Evolutionary conservation across 1,140 invertebrate genomes (phyloP).

Genomic region (Dendroctonus valens): DNA sequence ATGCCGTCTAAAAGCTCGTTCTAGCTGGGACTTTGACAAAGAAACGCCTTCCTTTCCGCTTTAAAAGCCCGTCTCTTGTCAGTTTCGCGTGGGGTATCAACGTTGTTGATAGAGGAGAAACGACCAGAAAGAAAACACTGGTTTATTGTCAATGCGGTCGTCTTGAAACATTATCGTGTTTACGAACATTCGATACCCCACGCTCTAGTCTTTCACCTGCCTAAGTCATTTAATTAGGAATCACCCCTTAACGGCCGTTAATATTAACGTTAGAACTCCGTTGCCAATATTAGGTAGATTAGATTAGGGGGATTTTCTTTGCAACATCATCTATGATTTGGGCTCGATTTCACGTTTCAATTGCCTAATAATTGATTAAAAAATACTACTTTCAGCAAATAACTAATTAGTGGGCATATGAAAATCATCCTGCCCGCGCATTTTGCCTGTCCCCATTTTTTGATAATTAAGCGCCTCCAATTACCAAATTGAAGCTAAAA

Average conservation of each 20-base stretch:
- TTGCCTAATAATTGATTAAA: not conserved
- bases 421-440: not conserved
- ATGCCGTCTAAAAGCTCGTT: too few relatives aligned
- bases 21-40: too few relatives aligned
- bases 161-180: conserved; percentile 4
- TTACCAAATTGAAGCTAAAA: too few relatives aligned
- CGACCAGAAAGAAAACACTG: not conserved
- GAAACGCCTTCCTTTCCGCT: too few relatives aligned
- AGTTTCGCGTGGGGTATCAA: not conserved
- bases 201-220: not conserved
- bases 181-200: conserved; percentile 1
- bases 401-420: not conserved
- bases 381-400: not conserved
- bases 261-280: not conserved
- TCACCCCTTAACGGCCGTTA: conserved; percentile 6
- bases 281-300: not conserved
- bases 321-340: not conserved
- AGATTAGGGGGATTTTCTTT: not conserved
- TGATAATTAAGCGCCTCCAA: not conserved
- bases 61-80: too few relatives aligned
- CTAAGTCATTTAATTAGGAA: conserved; percentile 3
- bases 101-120: conserved; percentile 1
- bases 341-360: not conserved
- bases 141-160: conserved; percentile 8
- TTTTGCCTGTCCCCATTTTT: not conserved